Evolutionary conservation across 2,113 vertebrate species (phyloP).

Genomic region (Merops nubicus): DNA sequence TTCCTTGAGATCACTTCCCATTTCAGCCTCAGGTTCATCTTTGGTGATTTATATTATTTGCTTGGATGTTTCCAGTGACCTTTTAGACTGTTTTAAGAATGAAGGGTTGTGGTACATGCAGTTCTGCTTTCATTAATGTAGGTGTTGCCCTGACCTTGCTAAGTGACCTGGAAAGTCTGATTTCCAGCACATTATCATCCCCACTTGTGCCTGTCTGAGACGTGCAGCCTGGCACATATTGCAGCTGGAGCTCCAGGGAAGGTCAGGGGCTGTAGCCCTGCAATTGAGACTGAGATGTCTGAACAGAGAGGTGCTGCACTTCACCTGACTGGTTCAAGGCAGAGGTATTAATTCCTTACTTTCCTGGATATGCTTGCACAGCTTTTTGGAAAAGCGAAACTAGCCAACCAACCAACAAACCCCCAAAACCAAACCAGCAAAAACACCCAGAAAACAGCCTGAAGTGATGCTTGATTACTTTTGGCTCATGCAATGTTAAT

Average conservation of each 20-base stretch:
- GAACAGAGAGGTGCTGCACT: not conserved
- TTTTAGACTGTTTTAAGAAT: not conserved
- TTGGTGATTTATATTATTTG: not conserved
- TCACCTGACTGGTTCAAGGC: not conserved
- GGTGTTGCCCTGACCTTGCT: not conserved
- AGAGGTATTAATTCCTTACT: not conserved
- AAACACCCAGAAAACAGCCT: not conserved
- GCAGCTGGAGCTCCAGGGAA: not conserved
- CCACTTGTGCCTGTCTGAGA: not conserved
- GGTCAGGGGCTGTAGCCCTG: not conserved
- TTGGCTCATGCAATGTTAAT: not conserved
- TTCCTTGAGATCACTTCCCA: not conserved
- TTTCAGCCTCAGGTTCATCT: not conserved
- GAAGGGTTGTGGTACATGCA: not conserved
- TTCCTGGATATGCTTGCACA: not conserved
- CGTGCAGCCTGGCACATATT: not conserved
- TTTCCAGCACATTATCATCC: not conserved
- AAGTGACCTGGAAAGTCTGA: not conserved
- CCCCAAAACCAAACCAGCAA: not conserved
- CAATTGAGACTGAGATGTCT: not conserved
- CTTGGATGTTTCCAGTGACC: not conserved
- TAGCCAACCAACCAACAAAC: not conserved
- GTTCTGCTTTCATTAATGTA: not conserved
- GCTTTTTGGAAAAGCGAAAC: not conserved
- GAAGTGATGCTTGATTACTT: not conserved